phyloP scores from a whole-genome alignment of 2,797 vertebrate genomes.

The Sebastes oblongus region DNA sequence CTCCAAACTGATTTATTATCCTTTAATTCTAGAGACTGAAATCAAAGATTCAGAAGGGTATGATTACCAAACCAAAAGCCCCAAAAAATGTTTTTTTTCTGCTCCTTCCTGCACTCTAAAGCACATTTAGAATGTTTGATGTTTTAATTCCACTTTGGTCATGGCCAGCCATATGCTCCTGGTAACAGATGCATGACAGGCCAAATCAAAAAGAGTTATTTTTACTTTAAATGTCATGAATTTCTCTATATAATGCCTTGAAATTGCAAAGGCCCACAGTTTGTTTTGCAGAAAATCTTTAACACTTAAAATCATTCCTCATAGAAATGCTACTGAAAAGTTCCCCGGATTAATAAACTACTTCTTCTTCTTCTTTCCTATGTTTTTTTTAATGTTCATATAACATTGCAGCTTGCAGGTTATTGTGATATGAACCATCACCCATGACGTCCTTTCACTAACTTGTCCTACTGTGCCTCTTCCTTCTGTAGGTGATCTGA shows the following conservation, averaged over 20 bases:
- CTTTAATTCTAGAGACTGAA: not conserved
- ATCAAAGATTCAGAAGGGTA: not conserved
- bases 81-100: not conserved
- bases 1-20: not conserved
- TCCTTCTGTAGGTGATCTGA: slow-evolving; percentile 38
- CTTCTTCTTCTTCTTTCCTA: too few species aligned
- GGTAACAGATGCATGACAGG: not conserved
- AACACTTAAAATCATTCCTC: not conserved
- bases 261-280: not conserved
- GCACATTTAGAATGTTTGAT: slow-evolving; percentile 20
- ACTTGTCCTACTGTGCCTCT: not conserved
- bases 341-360: not conserved
- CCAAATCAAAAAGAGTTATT: not conserved
- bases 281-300: not conserved
- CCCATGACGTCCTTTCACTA: not conserved
- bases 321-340: not conserved
- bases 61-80: slow-evolving; percentile 3
- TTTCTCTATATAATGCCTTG: not conserved
- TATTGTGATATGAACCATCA: not conserved
- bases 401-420: not conserved
- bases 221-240: not conserved
- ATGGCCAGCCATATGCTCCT: not conserved
- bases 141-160: slow-evolving; percentile 10
- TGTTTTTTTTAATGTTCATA: not conserved
- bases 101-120: slow-evolving; percentile 1